A percentile compares a stretch with the other conserved stretches of the same genome.
Evolutionary conservation across 2,888 invertebrate species (phyloP).

Genomic region (Andrena marginata): DNA sequence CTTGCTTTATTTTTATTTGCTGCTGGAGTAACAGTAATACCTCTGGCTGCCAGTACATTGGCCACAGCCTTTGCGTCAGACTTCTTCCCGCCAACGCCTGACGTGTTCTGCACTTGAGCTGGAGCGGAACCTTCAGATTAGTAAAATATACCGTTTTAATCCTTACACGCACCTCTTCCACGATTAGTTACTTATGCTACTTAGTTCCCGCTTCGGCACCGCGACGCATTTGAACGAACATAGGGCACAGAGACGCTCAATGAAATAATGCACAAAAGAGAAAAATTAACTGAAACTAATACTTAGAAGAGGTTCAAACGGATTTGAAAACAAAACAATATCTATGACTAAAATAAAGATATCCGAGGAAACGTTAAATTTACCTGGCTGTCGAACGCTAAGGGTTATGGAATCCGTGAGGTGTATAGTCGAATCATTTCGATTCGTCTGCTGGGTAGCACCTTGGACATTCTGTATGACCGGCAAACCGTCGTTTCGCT

Average conservation of each 20-base stretch:
- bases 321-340: slow-evolving; percentile 29
- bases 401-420: slow-evolving; percentile 91
- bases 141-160: slow-evolving; percentile 71
- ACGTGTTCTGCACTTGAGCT: slow-evolving; percentile 80
- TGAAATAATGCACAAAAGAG: slow-evolving; percentile 1
- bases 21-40: slow-evolving; percentile 91
- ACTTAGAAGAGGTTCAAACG: slow-evolving; percentile 64
- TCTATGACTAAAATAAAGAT: not conserved
- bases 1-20: slow-evolving; percentile 85
- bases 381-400: slow-evolving; percentile 86
- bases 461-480: slow-evolving; percentile 92
- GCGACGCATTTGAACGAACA: not conserved
- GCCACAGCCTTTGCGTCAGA: slow-evolving; percentile 92
- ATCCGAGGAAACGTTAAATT: slow-evolving; percentile 15
- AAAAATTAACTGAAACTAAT: slow-evolving; percentile 46
- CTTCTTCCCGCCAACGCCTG: slow-evolving; percentile 85
- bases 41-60: slow-evolving; percentile 91
- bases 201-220: not conserved
- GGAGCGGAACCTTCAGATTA: slow-evolving; percentile 82
- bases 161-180: slow-evolving; percentile 70
- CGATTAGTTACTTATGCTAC: slow-evolving; percentile 33
- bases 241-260: not conserved
- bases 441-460: slow-evolving; percentile 73
- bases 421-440: slow-evolving; percentile 87
- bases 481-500: slow-evolving; percentile 90